Conservation (phyloP, 2,113 vertebrate genomes). For the Sphyrna mokarran region DNA sequence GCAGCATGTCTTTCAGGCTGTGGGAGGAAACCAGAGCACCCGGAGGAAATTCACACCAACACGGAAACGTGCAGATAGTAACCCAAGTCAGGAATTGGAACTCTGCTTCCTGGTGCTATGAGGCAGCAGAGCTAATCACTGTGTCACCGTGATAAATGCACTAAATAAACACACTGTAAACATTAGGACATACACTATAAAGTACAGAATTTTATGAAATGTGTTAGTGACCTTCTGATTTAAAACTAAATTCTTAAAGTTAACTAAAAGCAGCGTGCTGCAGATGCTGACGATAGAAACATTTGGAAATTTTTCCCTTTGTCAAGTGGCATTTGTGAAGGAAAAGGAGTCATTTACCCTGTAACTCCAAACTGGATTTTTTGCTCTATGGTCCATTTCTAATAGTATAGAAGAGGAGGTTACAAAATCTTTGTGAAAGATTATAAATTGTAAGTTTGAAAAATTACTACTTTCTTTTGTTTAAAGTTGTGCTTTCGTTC, state of each 20-base stretch:
- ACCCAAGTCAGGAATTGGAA: no score
- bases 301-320: neutral
- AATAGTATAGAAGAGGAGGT: no score
- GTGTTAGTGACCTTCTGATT: neutral
- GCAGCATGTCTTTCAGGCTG: no score
- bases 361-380: neutral
- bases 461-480: neutral
- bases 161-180: neutral
- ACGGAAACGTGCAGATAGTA: no score
- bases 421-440: no score
- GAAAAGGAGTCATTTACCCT: neutral
- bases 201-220: neutral
- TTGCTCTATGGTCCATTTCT: neutral
- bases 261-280: neutral
- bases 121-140: no score
- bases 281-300: neutral
- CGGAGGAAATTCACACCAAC: no score
- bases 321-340: neutral
- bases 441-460: neutral
- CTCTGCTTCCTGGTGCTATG: no score
- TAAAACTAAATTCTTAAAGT: neutral
- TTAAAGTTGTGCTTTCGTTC: neutral
- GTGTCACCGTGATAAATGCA: neutral
- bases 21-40: no score
- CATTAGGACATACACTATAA: neutral